Evolutionary conservation across 1,140 invertebrate species (phyloP), one percentile per base, ranked within the genome.

Genomic region (Heliconius melpomene): DNA sequence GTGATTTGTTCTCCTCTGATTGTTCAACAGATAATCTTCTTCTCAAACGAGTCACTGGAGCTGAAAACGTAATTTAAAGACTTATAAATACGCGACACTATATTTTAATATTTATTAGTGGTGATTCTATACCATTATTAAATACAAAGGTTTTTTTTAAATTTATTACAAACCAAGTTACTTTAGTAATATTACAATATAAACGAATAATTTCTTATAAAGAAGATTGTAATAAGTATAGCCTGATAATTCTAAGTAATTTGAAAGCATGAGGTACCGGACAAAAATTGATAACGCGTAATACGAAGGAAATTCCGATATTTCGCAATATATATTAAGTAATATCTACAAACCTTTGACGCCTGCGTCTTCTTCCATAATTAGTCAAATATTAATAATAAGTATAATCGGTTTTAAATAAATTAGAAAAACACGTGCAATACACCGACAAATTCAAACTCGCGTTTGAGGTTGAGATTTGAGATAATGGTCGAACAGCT

Each of bases 401-500:
- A 29, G 75, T 32, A 50, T 57, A 18, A 16, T 73, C 36, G 60
- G 72, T 79, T 79, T 81, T 52, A 74, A 83, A 84, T 83, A 84
- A 81, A 73, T 80, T 84, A 32, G 16, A 50, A 50, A 84, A 88
- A 89, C 91, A 94, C 90, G 90, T 92, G 90, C 81, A 85, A 82
- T 75, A 81, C 85, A 85, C 79, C 81, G 85, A 84, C 81, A 78
- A 79, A 85, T 88, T 89, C 80, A 84, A 89, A 92, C 84, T 83
- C 79, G 83, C 82, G 81, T 87, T 87, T 84, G 81, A 86, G 84
- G 81, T 88, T 85, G 85, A 82, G 74, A 84, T 83, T 87, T 85
- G 85, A 82, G 74, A 84, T 85, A 88, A 87, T 87, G 88, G 83
- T 84, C 84, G 88, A 94, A 92, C 90, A 91, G 91, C 90, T 92